Evolutionary conservation across 2,888 invertebrate genomes (phyloP).

Genomic region (Zeuzera pyrina): DNA sequence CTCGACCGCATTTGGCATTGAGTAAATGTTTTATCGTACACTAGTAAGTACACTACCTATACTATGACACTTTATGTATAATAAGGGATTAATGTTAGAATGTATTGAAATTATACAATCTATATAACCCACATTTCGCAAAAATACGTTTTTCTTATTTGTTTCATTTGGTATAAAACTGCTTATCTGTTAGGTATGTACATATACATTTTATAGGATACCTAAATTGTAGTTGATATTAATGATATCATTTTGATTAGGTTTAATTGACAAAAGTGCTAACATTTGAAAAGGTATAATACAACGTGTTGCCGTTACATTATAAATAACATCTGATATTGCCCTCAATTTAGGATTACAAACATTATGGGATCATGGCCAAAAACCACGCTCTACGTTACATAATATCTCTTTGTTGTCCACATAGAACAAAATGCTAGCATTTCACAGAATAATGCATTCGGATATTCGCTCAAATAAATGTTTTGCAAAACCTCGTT

Average conservation of each 20-base stretch:
- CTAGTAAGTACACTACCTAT: too few relatives aligned
- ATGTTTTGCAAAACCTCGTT: conserved; percentile 45
- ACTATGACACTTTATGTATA: conserved; percentile 28
- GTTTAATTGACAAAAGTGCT: too few relatives aligned
- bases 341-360: too few relatives aligned
- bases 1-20: conserved; percentile 40
- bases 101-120: too few relatives aligned
- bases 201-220: too few relatives aligned
- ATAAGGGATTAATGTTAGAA: conserved; percentile 47
- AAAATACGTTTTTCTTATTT: neutral
- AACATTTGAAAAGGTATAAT: too few relatives aligned
- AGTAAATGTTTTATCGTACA: conserved; percentile 39
- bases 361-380: conserved; percentile 9
- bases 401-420: conserved; percentile 12
- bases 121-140: neutral
- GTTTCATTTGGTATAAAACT: neutral
- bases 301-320: too few relatives aligned
- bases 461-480: conserved; percentile 25
- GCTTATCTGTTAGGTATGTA: neutral
- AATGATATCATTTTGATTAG: too few relatives aligned
- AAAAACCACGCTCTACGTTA: conserved; percentile 3
- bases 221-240: too few relatives aligned
- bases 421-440: conserved; percentile 3
- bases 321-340: too few relatives aligned
- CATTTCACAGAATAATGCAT: conserved; percentile 7